Conservation (phyloP, 2,888 invertebrate species). For the Drosophila fungiperda region DNA sequence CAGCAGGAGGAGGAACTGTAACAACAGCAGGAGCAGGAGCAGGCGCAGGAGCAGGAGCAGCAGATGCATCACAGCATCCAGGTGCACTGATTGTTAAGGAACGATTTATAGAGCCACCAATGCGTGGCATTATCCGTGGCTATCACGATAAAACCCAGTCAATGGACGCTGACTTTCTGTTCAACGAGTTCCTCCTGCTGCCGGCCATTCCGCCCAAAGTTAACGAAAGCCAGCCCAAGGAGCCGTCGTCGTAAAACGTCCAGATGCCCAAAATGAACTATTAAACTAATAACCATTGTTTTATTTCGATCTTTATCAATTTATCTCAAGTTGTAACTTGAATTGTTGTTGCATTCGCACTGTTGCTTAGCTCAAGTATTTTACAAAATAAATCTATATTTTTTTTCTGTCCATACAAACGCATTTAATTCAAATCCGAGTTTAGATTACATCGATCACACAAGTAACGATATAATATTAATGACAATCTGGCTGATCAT, state of each 20-base stretch:
- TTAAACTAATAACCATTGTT: background rate
- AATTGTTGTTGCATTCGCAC: constrained; percentile 50
- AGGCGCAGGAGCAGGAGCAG: background rate
- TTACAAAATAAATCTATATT: constrained; percentile 60
- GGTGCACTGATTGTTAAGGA: constrained; percentile 86
- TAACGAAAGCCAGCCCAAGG: constrained; percentile 22
- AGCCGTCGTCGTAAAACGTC: constrained; percentile 8
- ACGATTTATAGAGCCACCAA: constrained; percentile 86
- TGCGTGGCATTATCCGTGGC: constrained; percentile 85
- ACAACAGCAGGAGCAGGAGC: background rate
- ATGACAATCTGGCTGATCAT: background rate
- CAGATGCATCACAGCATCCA: constrained; percentile 67
- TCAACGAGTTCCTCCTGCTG: constrained; percentile 81
- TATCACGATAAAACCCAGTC: constrained; percentile 84
- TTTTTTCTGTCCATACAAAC: constrained; percentile 55
- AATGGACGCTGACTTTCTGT: constrained; percentile 83
- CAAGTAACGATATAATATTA: background rate
- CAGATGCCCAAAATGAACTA: constrained; percentile 12
- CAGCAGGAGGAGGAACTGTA: background rate
- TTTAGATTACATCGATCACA: background rate
- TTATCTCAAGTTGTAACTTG: constrained; percentile 16
- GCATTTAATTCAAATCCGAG: background rate
- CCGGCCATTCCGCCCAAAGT: constrained; percentile 65
- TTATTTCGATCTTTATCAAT: background rate
- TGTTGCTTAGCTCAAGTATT: constrained; percentile 33